Base-by-base conservation (phyloP, 2,113 vertebrate species). In the Taxidea taxus region DNA sequence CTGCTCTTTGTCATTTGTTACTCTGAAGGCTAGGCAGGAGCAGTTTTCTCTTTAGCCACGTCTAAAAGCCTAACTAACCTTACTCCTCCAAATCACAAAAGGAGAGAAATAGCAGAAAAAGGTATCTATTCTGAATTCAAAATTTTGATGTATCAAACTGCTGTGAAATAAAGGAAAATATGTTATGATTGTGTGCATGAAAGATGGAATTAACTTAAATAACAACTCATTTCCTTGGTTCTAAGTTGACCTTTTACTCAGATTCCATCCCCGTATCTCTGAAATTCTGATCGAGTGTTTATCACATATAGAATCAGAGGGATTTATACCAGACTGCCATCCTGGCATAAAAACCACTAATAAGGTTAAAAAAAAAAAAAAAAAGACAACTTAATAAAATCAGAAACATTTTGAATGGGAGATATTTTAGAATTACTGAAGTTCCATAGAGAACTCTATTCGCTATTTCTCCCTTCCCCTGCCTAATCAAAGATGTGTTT, bases 91-190 rank as follows among this genome's bases (percentile, higher is more conserved):
- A 15, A 5, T 93, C 39, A 74, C 39, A 78, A 66, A 84, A 84
- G 27, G 9, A 90, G 27, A 81, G 42, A 87, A 87, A n/a, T 39
- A 51, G 42, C 27, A 95, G 37, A 64, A 39, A 58, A 20, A 86
- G 3, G 23, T 14, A 68, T 90, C 15, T 29, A 13, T 87, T 68
- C 8, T 90, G 34, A 82, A 54, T 81, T 21, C 39, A 80, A 84
- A 94, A 62, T 34, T 47, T 15, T 85, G 68, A 74, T 81, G 3
- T 25, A n/a, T 91, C 47, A 58, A 83, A 31, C 42, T 66, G 10
- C 87, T 94, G 12, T 87, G 96, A 94, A 85, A 70, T 56, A 47
- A 64, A 80, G 27, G 44, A 91, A 86, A 85, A n/a, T 56, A 62
- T 78, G 31, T 66, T 87, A 29, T 83, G 37, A 72, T 74, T 77